Evolutionary conservation across 2,797 vertebrate species (phyloP).

Genomic region (Takifugu rubripes): DNA sequence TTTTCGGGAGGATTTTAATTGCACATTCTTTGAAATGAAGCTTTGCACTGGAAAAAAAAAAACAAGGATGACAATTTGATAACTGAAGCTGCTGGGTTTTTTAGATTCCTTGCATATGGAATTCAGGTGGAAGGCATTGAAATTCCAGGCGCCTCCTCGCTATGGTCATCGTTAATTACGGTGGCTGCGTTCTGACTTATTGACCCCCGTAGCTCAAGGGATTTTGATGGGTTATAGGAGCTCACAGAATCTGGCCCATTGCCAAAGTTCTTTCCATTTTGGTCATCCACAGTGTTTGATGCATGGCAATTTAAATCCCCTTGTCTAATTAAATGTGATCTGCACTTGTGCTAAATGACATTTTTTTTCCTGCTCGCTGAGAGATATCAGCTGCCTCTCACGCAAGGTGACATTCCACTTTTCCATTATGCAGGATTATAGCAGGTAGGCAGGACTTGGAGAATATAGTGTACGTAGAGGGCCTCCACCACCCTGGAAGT

Average conservation of each 20-base stretch:
- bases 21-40: slow-evolving; percentile 26
- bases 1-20: slow-evolving; percentile 34
- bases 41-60: slow-evolving; percentile 10
- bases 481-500: slow-evolving; percentile 60
- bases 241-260: slow-evolving; percentile 78
- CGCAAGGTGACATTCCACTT: slow-evolving; percentile 84
- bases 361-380: slow-evolving; percentile 67
- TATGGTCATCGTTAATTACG: slow-evolving; percentile 84
- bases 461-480: slow-evolving; percentile 62
- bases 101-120: slow-evolving; percentile 30
- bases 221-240: slow-evolving; percentile 81
- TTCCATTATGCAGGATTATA: slow-evolving; percentile 82
- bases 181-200: slow-evolving; percentile 76
- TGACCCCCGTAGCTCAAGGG: slow-evolving; percentile 78
- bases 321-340: slow-evolving; percentile 86
- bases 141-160: slow-evolving; percentile 65
- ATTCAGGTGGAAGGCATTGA: slow-evolving; percentile 60
- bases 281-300: slow-evolving; percentile 79
- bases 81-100: slow-evolving; percentile 18
- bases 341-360: slow-evolving; percentile 83
- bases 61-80: slow-evolving; percentile 32
- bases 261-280: slow-evolving; percentile 74
- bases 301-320: slow-evolving; percentile 84
- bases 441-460: slow-evolving; percentile 75
- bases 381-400: slow-evolving; percentile 80